Evolutionary conservation across 1,140 invertebrate genomes (phyloP).

Genomic region (Diprion similis): DNA sequence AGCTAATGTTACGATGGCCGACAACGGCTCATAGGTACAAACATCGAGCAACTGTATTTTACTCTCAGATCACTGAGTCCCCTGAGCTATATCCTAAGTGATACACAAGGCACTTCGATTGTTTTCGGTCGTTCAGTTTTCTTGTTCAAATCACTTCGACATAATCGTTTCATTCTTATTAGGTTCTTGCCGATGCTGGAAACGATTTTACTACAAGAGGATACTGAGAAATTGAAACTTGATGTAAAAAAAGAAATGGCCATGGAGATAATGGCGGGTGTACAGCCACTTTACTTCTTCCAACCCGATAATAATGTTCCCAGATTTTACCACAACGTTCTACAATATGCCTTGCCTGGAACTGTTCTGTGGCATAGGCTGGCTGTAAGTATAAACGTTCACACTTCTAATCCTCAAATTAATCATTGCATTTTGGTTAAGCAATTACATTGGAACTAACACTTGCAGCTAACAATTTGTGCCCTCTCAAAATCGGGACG

Average conservation of each 20-base stretch:
- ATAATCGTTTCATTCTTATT: background rate
- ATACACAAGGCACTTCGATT: no score
- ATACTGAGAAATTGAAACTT: constrained; percentile 39
- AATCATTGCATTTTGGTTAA: background rate
- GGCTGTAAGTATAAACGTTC: constrained; percentile 42
- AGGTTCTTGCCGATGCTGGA: constrained; percentile 54
- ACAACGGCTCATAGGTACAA: constrained; percentile 52
- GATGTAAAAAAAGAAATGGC: constrained; percentile 48
- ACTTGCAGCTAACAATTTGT: constrained; percentile 46
- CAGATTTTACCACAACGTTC: constrained; percentile 47
- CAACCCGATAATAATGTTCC: constrained; percentile 41
- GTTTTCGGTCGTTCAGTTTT: no score
- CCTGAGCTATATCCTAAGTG: no score
- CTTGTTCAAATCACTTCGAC: no score
- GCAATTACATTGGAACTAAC: background rate
- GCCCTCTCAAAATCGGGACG: constrained; percentile 51
- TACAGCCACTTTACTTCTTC: constrained; percentile 53
- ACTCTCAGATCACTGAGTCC: background rate
- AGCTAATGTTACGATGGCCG: constrained; percentile 59
- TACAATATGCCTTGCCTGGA: constrained; percentile 43
- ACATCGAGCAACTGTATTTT: constrained; percentile 4
- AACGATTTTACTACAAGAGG: constrained; percentile 44
- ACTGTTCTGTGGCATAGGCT: constrained; percentile 54
- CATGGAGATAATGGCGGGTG: constrained; percentile 51
- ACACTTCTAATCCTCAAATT: constrained; percentile 6